Percentiles rank a stretch among this genome's conserved stretches.
phyloP scores from a whole-genome alignment of 2,797 vertebrate species.

The Chaenodraco wilsoni region DNA sequence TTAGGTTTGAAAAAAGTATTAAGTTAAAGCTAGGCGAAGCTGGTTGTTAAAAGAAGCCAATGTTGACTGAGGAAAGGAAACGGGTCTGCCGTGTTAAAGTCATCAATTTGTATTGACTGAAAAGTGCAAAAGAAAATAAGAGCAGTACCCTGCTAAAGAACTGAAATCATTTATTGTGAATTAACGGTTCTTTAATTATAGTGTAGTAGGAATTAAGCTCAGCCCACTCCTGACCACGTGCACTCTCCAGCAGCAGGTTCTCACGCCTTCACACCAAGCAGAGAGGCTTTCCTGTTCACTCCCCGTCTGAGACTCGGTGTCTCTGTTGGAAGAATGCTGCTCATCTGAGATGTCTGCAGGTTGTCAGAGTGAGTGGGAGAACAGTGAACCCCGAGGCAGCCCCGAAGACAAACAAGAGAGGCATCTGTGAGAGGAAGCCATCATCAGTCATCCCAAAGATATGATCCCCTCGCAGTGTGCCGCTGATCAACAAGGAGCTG shows the following conservation, averaged over 20 bases:
- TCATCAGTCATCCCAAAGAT: constrained; percentile 94
- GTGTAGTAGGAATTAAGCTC: background rate
- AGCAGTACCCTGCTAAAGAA: too few relatives aligned
- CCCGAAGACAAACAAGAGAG: constrained; percentile 91
- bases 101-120: background rate
- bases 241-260: constrained; percentile 16
- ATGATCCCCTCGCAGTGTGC: constrained; percentile 90
- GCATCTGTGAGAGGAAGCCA: constrained; percentile 88
- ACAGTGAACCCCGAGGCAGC: constrained; percentile 80
- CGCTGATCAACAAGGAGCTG: constrained; percentile 77
- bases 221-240: background rate
- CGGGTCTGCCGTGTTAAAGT: too few relatives aligned
- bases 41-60: too few relatives aligned
- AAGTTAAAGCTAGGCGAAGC: too few relatives aligned
- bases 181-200: too few relatives aligned
- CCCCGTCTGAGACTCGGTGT: constrained; percentile 76
- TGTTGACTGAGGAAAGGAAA: too few relatives aligned
- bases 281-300: constrained; percentile 52
- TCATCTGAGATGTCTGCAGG: constrained; percentile 95
- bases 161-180: too few relatives aligned
- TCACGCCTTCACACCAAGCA: constrained; percentile 31
- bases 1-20: too few relatives aligned
- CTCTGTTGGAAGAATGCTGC: constrained; percentile 92
- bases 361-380: constrained; percentile 88
- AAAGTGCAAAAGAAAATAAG: background rate